A percentile compares a stretch with the other conserved stretches of the same genome.
phyloP scores from a whole-genome alignment of 2,797 vertebrate genomes.

The Hephaestus fuliginosus region DNA sequence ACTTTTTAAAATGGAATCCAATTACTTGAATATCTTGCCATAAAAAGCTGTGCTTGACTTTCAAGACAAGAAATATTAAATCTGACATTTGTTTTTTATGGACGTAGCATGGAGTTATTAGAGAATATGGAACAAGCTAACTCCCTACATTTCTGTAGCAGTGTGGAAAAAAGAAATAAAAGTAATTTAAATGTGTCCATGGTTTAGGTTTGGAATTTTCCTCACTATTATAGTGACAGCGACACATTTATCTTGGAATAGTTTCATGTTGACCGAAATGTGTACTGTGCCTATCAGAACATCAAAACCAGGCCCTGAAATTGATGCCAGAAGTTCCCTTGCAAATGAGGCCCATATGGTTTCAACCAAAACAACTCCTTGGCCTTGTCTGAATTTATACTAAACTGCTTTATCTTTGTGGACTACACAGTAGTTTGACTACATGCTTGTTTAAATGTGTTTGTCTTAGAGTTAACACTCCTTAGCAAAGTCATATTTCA shows the following conservation, averaged over 20 bases:
- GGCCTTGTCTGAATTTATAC: conserved; percentile 73
- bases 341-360: conserved; percentile 82
- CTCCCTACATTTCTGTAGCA: conserved; percentile 28
- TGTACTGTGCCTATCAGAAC: conserved; percentile 77
- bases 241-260: conserved; percentile 76
- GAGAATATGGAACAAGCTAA: conserved; percentile 35
- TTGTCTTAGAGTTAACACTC: conserved; percentile 71
- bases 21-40: conserved; percentile 55
- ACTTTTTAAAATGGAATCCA: conserved; percentile 43
- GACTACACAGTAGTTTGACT: conserved; percentile 78
- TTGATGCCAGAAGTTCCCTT: conserved; percentile 76
- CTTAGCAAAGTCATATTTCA: conserved; percentile 56
- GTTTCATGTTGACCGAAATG: conserved; percentile 73
- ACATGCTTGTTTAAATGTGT: conserved; percentile 73
- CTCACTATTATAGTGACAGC: conserved; percentile 59
- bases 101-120: conserved; percentile 22
- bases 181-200: conserved; percentile 29
- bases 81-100: conserved; percentile 37
- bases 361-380: conserved; percentile 78
- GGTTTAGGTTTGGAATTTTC: conserved; percentile 56
- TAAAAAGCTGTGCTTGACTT: conserved; percentile 47
- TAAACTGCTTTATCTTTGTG: conserved; percentile 71
- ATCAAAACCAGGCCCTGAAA: conserved; percentile 76
- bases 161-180: conserved; percentile 33
- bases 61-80: conserved; percentile 54